These are phyloP conservation scores for Clostera curtula DNA, from an alignment of 2,888 invertebrate genomes.

Conservation along the genomic window DNA sequence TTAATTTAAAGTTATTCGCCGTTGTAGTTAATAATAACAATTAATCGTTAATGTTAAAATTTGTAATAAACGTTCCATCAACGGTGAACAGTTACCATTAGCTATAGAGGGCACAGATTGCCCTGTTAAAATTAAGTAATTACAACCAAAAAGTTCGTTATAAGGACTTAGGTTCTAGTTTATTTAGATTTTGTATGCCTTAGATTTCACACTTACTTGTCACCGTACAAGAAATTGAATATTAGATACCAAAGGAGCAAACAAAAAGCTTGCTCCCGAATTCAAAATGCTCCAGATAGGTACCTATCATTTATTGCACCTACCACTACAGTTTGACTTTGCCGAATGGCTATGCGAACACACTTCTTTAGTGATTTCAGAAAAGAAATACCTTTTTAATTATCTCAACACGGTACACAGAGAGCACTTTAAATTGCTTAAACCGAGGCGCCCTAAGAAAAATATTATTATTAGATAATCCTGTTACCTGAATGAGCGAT, in stretches of 20 bases:
- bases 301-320: too few relatives aligned
- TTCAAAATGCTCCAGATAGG: too few relatives aligned
- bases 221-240: conserved; percentile 22
- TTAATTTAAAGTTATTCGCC: conserved; percentile 46
- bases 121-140: conserved; percentile 62
- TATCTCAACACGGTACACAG: too few relatives aligned
- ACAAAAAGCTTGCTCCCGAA: too few relatives aligned
- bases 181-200: conserved; percentile 41
- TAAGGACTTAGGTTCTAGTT: conserved; percentile 71
- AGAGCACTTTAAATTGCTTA: too few relatives aligned
- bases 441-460: too few relatives aligned
- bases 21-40: conserved; percentile 51
- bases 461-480: conserved; percentile 39
- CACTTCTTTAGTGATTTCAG: too few relatives aligned
- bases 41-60: conserved; percentile 61
- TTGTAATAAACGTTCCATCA: conserved; percentile 68
- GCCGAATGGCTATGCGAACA: too few relatives aligned
- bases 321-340: too few relatives aligned
- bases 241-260: too few relatives aligned
- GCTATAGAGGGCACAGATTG: conserved; percentile 50
- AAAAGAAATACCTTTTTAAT: too few relatives aligned
- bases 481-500: conserved; percentile 70
- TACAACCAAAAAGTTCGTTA: conserved; percentile 74
- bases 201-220: conserved; percentile 32
- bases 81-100: conserved; percentile 75